Base-by-base conservation (phyloP, 2,888 invertebrate species). In the Callimorpha dominula region DNA sequence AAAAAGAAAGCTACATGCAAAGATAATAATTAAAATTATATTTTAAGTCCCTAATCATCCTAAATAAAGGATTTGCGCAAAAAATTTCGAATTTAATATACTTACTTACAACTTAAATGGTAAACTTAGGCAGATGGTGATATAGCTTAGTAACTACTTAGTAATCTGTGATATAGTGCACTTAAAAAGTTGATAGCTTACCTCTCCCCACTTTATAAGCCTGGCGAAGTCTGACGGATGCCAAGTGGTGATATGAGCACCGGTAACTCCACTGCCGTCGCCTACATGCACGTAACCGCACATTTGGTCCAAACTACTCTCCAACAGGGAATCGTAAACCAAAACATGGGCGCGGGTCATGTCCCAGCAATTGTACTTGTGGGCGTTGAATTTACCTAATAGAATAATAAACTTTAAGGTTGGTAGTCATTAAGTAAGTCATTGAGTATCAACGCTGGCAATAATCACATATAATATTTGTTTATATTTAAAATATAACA, bases 251-350 rank as follows among this genome's bases (percentile, higher is more conserved):
- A 98, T 91, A 88, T 97, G 97, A 0, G 97, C 96, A 4, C 97
- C 94, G 31, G 96, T 96, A 4, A 97, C 96, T 0, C 97, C 97
- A 12, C 92, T 91, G 64, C 97, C 96, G 87, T 98, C 97, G 0
- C 96, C 97, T 71, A 98, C 96, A 90, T 98, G 98, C 8, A 96
- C 96, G 78, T 97, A 96, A 0, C 98, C 98, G 72, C 97, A 94
- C 72, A 98, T 96, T 89, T 98, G 98, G 84, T 97, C 97, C 79
- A 96, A 96, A 77, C 97, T 97, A 85, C 98, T 97, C 81, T 97
- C 97, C 88, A 98, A 90, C 69, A 98, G 92, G 40, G 97, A 96
- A 92, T 98, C 98, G 88, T 97, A 98, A 2, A 97, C 96, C 65
- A 98, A 89, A 70, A 96, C 92, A 87, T 97, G 97, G 0, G 96